Evolutionary conservation across 2,888 invertebrate species (phyloP).

Genomic region (Antheraea assamensis): DNA sequence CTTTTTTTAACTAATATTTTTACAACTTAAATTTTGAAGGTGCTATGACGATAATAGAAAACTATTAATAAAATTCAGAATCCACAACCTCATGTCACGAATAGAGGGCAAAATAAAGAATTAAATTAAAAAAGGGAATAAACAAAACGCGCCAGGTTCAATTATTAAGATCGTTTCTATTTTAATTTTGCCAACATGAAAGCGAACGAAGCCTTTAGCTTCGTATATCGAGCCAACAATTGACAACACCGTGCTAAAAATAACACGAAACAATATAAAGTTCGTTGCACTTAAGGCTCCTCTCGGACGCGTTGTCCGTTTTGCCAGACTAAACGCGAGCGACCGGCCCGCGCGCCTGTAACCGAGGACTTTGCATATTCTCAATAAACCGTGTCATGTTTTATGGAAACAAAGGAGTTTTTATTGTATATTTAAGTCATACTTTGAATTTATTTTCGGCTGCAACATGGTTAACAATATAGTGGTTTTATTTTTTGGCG

Average conservation of each 20-base stretch:
- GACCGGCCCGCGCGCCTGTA: neutral
- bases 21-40: neutral
- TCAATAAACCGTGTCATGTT: conserved; percentile 7
- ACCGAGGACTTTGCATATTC: conserved; percentile 11
- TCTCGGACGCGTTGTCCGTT: neutral
- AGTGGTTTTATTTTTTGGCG: neutral
- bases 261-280: conserved; percentile 45
- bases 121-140: neutral
- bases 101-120: neutral
- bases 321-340: conserved; percentile 7
- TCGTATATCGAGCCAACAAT: conserved; percentile 23
- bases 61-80: neutral
- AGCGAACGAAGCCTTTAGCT: conserved; percentile 17
- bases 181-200: conserved; percentile 14
- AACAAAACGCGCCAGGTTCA: conserved; percentile 1
- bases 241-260: conserved; percentile 46
- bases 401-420: neutral
- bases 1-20: neutral
- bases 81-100: neutral
- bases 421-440: neutral
- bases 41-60: neutral
- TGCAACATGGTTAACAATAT: neutral
- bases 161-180: neutral
- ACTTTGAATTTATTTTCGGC: neutral
- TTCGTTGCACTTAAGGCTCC: conserved; percentile 42